phyloP scores from a whole-genome alignment of 2,888 invertebrate species.

The Caenorhabditis sp. region DNA sequence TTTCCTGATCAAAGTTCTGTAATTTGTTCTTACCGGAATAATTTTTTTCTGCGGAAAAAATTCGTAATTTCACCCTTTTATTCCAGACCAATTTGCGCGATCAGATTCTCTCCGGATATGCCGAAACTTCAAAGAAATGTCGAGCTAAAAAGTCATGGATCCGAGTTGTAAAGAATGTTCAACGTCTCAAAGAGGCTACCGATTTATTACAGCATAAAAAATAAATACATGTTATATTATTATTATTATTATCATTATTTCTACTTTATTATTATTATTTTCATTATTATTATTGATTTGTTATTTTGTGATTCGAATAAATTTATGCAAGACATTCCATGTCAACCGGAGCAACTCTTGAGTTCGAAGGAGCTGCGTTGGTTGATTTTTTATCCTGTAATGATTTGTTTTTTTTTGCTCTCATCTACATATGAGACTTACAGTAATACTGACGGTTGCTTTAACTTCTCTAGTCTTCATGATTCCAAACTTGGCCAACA shows the following conservation, averaged over 20 bases:
- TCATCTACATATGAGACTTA: neutral
- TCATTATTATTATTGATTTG: neutral
- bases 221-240: neutral
- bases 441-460: neutral
- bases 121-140: conserved; percentile 19
- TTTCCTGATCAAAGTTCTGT: no score
- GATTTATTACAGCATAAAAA: conserved; percentile 11
- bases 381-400: no score
- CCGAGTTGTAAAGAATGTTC: conserved; percentile 36
- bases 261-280: neutral
- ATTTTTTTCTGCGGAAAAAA: no score
- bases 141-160: conserved; percentile 40
- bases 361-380: neutral
- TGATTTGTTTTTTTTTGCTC: no score
- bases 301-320: neutral
- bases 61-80: no score
- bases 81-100: conserved; percentile 28
- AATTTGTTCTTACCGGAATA: neutral
- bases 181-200: conserved; percentile 26
- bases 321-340: neutral
- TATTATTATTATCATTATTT: no score
- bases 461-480: neutral
- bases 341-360: neutral
- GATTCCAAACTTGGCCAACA: neutral
- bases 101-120: conserved; percentile 29